Evolutionary conservation across 2,888 invertebrate species (phyloP).

Genomic region (Temnothorax rugatulus): DNA sequence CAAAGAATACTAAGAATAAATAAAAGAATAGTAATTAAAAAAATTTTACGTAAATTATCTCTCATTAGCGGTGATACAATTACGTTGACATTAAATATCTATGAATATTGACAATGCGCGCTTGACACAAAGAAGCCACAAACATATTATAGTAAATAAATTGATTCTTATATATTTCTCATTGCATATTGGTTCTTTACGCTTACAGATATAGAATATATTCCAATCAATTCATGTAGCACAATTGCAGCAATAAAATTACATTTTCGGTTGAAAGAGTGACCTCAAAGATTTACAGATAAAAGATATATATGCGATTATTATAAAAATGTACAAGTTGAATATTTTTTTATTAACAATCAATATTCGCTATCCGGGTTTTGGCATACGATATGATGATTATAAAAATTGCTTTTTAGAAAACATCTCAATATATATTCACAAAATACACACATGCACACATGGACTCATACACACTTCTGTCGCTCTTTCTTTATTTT

Average conservation of each 20-base stretch:
- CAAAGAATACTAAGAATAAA: background rate
- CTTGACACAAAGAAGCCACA: conserved; percentile 1
- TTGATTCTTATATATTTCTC: background rate
- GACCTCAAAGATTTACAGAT: conserved; percentile 45
- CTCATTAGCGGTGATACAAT: background rate
- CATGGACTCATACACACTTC: background rate
- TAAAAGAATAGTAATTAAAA: background rate
- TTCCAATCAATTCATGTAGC: background rate
- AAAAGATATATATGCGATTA: conserved; percentile 45
- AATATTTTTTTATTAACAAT: conserved; percentile 57
- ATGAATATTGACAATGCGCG: background rate
- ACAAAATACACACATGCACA: conserved; percentile 26
- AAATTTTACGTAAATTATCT: conserved; percentile 8
- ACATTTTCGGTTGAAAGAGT: background rate
- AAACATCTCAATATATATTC: conserved; percentile 42
- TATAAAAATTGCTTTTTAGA: conserved; percentile 62
- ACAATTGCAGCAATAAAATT: conserved; percentile 30
- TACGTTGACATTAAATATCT: conserved; percentile 10
- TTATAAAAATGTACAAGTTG: conserved; percentile 58
- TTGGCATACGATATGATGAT: conserved; percentile 62
- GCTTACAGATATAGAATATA: background rate
- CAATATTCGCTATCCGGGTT: conserved; percentile 50
- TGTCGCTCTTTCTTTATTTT: conserved; percentile 1
- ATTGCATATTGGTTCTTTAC: background rate
- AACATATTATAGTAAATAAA: conserved; percentile 20